Evolutionary conservation across 1,140 invertebrate species (phyloP), one percentile per base, ranked within the genome.

Genomic region (Drosophila erecta): DNA sequence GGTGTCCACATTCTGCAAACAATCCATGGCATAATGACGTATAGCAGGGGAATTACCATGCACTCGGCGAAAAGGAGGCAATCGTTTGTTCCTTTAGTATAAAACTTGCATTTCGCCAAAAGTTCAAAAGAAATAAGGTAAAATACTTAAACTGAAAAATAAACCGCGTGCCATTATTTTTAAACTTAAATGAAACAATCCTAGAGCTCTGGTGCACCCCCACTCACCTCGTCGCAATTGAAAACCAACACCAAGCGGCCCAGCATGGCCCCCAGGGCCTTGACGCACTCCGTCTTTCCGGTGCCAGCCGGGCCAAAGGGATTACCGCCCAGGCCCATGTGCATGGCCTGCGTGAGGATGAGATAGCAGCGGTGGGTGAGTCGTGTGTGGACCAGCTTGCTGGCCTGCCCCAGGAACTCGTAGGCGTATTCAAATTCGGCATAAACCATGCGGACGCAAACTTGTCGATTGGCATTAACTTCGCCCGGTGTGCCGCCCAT

Each of bases 261-360:
- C 76, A 99, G 94, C 61, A 98, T 94, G 11, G 95, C 94, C 14
- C 98, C 98, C 1, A 99, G 93, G 14, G 98, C 97, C 94, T 99
- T 99, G 0, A 99, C 98, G 38, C 98, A 98, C 93, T 99, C 98
- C 6, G 98, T 99, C 94, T 99, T 99, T 0, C 98, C 98, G 1
- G 98, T 99, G 59, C 98, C 98, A 71, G 98, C 98, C 15, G 98
- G 98, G n/a, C 99, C 99, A 91, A 99, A 99, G 0, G 99, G 99
- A 94, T 99, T 99, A 11, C 98, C 99, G 59, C 99, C 98, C 49
- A 99, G 94, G 5, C 99, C 99, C 92, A 99, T 95, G 89, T 97
- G 95, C 95, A 99, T 96, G 5, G 97, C 97, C 94, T 99, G 98
- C 15, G 97, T 98, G 35, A 99, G 93, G 22, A 98, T 98, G 17